Conservation (phyloP, 2,888 invertebrate species). For the Tridacna gigas region DNA sequence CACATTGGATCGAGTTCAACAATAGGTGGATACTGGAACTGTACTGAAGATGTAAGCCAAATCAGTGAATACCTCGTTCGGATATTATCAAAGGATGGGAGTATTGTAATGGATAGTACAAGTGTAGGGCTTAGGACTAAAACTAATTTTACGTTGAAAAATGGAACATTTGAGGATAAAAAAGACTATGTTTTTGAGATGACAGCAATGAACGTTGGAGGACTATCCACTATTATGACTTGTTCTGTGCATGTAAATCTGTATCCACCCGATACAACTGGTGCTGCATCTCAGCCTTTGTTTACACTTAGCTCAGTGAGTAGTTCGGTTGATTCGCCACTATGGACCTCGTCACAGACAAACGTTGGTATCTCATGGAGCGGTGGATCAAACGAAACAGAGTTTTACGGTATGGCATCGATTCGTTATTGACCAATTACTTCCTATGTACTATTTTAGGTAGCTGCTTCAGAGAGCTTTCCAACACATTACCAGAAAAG, state of each 20-base stretch:
- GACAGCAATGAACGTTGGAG: constrained; percentile 64
- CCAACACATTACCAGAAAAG: no score
- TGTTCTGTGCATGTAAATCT: constrained; percentile 47
- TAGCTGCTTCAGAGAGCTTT: no score
- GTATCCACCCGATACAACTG: constrained; percentile 44
- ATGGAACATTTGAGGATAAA: constrained; percentile 55
- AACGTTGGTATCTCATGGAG: constrained; percentile 53
- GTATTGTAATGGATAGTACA: constrained; percentile 44
- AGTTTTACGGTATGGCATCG: constrained; percentile 48
- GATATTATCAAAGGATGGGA: constrained; percentile 45
- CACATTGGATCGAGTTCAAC: constrained; percentile 69
- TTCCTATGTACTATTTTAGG: no score
- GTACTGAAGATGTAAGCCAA: constrained; percentile 66
- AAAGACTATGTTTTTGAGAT: constrained; percentile 62
- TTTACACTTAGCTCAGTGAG: constrained; percentile 9
- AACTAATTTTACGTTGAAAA: constrained; percentile 29
- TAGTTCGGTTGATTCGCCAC: constrained; percentile 11
- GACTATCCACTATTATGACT: constrained; percentile 9
- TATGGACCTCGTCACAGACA: constrained; percentile 39
- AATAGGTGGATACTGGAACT: constrained; percentile 70
- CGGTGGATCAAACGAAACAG: constrained; percentile 48
- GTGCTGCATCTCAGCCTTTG: constrained; percentile 31
- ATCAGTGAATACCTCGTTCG: constrained; percentile 55
- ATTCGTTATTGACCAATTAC: no score
- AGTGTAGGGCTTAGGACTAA: constrained; percentile 51